These are phyloP conservation scores for Ectemnius continuus DNA, from an alignment of 2,888 invertebrate genomes.

Conservation along the genomic window DNA sequence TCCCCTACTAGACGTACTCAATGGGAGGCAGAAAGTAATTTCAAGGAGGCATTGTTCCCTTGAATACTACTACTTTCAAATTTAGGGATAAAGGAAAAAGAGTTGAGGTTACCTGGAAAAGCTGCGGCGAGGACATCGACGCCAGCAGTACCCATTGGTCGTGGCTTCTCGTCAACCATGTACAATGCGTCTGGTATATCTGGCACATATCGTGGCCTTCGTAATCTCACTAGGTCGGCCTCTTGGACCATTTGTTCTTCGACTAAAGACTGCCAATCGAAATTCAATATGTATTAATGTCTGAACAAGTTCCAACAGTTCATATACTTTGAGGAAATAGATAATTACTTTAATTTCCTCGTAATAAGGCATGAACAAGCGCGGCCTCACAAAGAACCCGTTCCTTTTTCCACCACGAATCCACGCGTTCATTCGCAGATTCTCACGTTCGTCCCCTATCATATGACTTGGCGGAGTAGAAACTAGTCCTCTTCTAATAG, in stretches of 20 bases:
- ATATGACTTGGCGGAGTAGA: conserved; percentile 91
- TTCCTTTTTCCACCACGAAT: conserved; percentile 85
- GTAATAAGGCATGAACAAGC: conserved; percentile 96
- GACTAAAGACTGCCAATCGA: conserved; percentile 82
- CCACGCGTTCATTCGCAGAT: conserved; percentile 87
- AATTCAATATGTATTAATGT: background rate
- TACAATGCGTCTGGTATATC: conserved; percentile 96
- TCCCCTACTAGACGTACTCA: background rate
- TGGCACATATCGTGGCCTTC: conserved; percentile 85
- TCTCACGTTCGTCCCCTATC: conserved; percentile 86
- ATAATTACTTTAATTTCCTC: conserved; percentile 91
- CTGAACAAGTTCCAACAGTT: background rate
- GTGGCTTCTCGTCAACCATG: conserved; percentile 86
- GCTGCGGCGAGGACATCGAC: conserved; percentile 84
- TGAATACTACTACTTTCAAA: background rate
- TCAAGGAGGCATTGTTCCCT: background rate
- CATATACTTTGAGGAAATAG: background rate
- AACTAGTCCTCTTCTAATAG: conserved; percentile 86
- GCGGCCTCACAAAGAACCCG: conserved; percentile 88
- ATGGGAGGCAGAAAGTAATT: background rate
- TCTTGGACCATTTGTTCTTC: conserved; percentile 92
- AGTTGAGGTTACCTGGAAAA: conserved; percentile 79
- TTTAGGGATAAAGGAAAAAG: conserved; percentile 2
- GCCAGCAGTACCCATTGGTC: conserved; percentile 79
- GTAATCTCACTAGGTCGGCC: conserved; percentile 84